Evolutionary conservation across 1,140 invertebrate species (phyloP), one percentile per base, ranked within the genome.

Genomic region (Lepidurus arcticus): DNA sequence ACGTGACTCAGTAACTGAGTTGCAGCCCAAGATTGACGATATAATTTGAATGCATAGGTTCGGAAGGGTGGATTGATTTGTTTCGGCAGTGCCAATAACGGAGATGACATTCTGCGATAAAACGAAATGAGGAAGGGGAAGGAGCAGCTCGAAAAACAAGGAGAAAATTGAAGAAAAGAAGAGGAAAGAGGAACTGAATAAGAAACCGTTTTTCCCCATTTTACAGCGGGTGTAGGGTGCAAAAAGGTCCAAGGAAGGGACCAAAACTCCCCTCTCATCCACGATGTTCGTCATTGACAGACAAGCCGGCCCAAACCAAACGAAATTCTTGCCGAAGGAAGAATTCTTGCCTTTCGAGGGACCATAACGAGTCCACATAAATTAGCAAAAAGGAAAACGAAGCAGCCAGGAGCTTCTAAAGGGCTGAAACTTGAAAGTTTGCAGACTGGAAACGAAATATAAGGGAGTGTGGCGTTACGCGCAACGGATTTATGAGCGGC

Each of bases 121-220:
- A 13, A 1, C 53, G 16, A 65, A 65, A 7, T n/a, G 53, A 65
- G 21, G 53, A 65, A 65, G 16, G 7, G 53, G 21, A 16, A 7
- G 53, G 53, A 16, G 13, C 53, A n/a, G 21, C 53, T 0, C 8
- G 21, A 65, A 13, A 65, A 47, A 65, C 53, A 65, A 65, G 47
- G 21, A 45, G 53, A 9, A 21, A 1, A 21, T 1, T 13, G 53
- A 13, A 1, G 6, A 65, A 9, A 13, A 21, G 13, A 65, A 21
- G 53, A 65, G 45, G 45, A 47, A 16, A 47, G 45, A 47, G 45
- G 45, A 34, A 4, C 34, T 34, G 53, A 65, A 65, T 65, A 65
- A 65, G 53, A 65, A 65, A 65, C 53, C 53, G 53, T 65, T 65
- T 65, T 65, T n/a, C 53, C 53, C n/a, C 53, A 16, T 65, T 65